Base-by-base conservation (phyloP, 2,888 invertebrate genomes). In the Mamestra brassicae region DNA sequence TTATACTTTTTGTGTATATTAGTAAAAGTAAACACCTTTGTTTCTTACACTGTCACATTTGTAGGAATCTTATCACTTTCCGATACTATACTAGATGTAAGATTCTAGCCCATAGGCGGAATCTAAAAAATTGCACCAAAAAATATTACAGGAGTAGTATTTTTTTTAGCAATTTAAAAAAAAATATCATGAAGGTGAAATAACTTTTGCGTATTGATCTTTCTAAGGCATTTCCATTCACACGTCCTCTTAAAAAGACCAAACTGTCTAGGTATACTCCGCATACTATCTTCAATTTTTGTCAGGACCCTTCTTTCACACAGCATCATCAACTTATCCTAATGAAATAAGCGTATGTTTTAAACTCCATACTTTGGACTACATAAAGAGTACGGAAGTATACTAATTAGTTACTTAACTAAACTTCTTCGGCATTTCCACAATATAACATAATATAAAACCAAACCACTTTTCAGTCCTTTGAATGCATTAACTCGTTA, bases 1-100 rank as follows among this genome's bases (percentile, higher is more conserved):
- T 92, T 92, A 90, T 91, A 92, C 87, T 93, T 93, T 93, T 94
- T 94, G 90, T 93, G 88, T 92, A 90, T 89, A 92, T 90, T 90
- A 92, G 91, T 92, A 91, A 92, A 92, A 92, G 92, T 93, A 93
- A 94, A 93, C 90, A 91, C 84, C 78, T 80, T 76, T 78, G 81
- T 84, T 70, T 74, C 73, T 77, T 79, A 68, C 74, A 74, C 71
- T 76, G 68, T 65, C 63, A 75, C 68, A 71, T 75, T 75, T 67
- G 62, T 52, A 78, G 62, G 61, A 73, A 73, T 71, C 47, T 38
- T 50, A 72, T 67, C 58, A 85, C 60, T 71, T 82, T 85, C 58
- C 63, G 79, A 85, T 82, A 72, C 38, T 45, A 36, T 34, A 70
- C 52, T 69, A 38, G 17, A 47, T 11, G 42, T 52, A 57, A 11